phyloP scores from a whole-genome alignment of 2,113 vertebrate genomes.

The Laterallus jamaicensis region DNA sequence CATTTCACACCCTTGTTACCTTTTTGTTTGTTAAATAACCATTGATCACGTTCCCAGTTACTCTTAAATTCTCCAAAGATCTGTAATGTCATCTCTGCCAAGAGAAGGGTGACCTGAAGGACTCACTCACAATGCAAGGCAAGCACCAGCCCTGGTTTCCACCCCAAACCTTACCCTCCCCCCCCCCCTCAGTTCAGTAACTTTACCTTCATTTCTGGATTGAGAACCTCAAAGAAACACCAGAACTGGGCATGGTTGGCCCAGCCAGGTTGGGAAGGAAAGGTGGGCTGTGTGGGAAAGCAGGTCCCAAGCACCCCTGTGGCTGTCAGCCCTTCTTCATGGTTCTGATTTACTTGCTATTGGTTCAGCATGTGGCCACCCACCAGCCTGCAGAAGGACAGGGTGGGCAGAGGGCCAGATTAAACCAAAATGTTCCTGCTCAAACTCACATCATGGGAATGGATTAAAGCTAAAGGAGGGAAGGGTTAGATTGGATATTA shows the following conservation, averaged over 20 bases:
- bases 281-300: background rate
- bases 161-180: background rate
- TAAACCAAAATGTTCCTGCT: background rate
- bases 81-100: background rate
- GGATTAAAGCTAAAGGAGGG: too few relatives aligned
- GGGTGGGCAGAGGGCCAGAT: background rate
- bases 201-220: background rate
- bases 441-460: background rate
- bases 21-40: background rate
- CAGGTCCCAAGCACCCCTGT: background rate
- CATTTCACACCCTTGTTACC: background rate
- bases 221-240: background rate
- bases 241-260: background rate
- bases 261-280: background rate
- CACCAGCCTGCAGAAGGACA: background rate
- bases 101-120: background rate
- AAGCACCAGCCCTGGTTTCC: background rate
- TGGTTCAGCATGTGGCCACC: background rate
- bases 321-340: background rate
- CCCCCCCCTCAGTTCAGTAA: background rate
- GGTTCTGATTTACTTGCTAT: constrained; percentile 2
- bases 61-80: background rate
- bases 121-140: background rate
- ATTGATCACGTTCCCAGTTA: background rate
- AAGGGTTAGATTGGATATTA: too few relatives aligned